Evolutionary conservation across 2,113 vertebrate species (phyloP).

Genomic region (Butorides virescens): DNA sequence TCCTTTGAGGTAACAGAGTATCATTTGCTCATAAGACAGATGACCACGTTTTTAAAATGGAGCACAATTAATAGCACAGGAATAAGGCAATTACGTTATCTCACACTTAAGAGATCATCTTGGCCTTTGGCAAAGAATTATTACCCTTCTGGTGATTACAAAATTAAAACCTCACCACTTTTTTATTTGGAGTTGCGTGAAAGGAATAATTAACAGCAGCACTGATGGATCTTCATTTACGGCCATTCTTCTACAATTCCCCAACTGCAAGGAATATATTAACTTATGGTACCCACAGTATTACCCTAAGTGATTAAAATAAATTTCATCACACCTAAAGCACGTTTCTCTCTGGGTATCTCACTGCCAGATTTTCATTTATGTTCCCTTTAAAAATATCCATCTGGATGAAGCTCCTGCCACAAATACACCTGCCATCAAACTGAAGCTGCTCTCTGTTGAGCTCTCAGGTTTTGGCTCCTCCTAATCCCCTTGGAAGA

Average conservation of each 20-base stretch:
- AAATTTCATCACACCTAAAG: not conserved
- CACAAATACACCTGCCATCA: not conserved
- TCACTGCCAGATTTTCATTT: not conserved
- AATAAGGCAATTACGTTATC: slow-evolving; percentile 29
- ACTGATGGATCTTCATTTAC: not conserved
- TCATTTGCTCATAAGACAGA: slow-evolving; percentile 25
- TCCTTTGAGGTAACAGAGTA: not conserved
- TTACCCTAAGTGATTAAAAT: not conserved
- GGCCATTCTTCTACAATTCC: not conserved
- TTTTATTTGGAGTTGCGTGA: not conserved
- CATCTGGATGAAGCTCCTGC: not conserved
- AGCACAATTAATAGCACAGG: slow-evolving; percentile 22
- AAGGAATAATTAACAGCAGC: slow-evolving; percentile 25
- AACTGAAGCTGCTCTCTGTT: not conserved
- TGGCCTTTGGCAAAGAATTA: slow-evolving; percentile 42
- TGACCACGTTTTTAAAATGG: not conserved
- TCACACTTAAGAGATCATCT: slow-evolving; percentile 33
- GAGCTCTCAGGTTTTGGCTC: not conserved
- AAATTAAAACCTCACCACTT: slow-evolving; percentile 34
- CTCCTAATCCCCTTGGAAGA: not conserved
- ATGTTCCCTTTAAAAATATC: not conserved
- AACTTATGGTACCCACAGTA: not conserved
- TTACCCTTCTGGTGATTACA: slow-evolving; percentile 13
- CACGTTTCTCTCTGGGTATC: not conserved
- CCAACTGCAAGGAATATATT: not conserved